These are phyloP conservation scores for Perca flavescens DNA, from an alignment of 2,113 vertebrate genomes.

Conservation along the genomic window DNA sequence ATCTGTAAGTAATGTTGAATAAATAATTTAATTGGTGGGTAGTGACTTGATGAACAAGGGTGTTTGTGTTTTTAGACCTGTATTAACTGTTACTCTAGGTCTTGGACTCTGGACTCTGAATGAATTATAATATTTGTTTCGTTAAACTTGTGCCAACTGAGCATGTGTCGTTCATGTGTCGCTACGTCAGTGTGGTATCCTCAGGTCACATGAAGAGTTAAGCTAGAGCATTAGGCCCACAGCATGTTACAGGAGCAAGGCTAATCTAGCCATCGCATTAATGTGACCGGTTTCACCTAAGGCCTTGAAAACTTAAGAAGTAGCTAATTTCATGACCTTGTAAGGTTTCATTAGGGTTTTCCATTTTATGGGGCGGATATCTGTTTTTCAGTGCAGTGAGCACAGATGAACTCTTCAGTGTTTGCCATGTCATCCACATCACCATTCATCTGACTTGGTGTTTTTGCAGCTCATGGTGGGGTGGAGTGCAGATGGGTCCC, in stretches of 20 bases:
- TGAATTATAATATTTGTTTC: constrained; percentile 55
- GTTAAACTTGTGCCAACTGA: constrained; percentile 8
- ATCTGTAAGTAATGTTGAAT: background rate
- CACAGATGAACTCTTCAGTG: background rate
- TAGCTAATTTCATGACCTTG: background rate
- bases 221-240: constrained; percentile 19
- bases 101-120: constrained; percentile 52
- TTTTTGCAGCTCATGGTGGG: constrained; percentile 92
- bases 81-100: constrained; percentile 26
- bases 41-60: background rate
- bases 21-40: background rate
- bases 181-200: constrained; percentile 8
- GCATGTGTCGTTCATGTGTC: constrained; percentile 23
- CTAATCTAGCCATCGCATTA: constrained; percentile 1
- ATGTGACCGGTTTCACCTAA: background rate
- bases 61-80: constrained; percentile 1
- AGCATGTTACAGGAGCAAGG: background rate
- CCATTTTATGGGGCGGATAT: background rate
- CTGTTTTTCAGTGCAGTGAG: background rate
- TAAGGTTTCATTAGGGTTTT: background rate
- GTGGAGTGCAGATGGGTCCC: constrained; percentile 95
- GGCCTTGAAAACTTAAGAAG: background rate
- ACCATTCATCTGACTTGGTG: background rate
- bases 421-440: background rate
- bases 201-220: constrained; percentile 59